These are phyloP conservation scores for Malthinus seriepunctatus DNA, from an alignment of 2,888 invertebrate species.

Conservation along the genomic window DNA sequence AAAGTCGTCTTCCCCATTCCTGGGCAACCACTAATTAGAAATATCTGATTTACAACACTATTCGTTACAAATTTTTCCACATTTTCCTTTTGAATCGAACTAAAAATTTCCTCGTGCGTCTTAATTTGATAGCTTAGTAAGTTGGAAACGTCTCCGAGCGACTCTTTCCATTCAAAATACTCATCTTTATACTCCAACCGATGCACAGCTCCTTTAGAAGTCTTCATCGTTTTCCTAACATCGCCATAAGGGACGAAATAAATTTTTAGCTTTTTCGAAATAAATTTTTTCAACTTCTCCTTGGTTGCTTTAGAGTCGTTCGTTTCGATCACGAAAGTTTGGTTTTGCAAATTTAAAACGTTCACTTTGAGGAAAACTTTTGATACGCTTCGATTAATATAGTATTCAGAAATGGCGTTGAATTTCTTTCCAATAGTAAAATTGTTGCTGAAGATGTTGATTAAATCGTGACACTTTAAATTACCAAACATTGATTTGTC, in stretches of 20 bases:
- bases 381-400: not conserved
- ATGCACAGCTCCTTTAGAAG: not conserved
- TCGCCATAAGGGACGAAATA: not conserved
- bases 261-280: not conserved
- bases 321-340: not conserved
- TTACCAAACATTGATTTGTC: not conserved
- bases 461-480: not conserved
- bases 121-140: not conserved
- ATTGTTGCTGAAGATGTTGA: not conserved
- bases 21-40: slow-evolving; percentile 8
- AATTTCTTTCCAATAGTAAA: not conserved
- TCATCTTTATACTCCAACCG: not conserved
- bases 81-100: not conserved
- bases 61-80: not conserved
- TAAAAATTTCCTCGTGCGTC: not conserved
- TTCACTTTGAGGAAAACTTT: not conserved
- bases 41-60: not conserved
- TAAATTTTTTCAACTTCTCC: too few species aligned
- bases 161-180: not conserved
- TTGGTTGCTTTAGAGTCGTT: not conserved
- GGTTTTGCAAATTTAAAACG: not conserved
- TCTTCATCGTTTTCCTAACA: too few species aligned
- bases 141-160: not conserved
- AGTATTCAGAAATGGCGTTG: not conserved
- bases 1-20: slow-evolving; percentile 13